Percentiles rank a stretch among this genome's conserved stretches.
These are phyloP conservation scores for Caenorhabditis brenneri DNA, from an alignment of 1,140 invertebrate species.

Conservation along the genomic window DNA sequence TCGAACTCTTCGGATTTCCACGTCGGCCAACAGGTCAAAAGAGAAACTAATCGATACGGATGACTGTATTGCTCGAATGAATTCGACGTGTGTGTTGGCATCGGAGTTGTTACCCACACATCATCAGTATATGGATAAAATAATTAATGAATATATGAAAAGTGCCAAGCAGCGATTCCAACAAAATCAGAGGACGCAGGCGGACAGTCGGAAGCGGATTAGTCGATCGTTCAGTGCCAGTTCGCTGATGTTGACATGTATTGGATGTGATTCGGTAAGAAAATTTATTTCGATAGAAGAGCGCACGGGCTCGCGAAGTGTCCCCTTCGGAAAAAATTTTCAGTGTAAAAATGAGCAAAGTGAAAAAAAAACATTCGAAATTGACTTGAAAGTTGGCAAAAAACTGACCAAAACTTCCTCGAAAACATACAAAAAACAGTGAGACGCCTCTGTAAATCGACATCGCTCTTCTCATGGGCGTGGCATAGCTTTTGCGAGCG, in stretches of 20 bases:
- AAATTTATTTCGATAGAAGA: too few species aligned
- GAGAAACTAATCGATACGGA: conserved; percentile 34
- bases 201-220: conserved; percentile 58
- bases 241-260: conserved; percentile 60
- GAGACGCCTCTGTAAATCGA: too few species aligned
- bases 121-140: conserved; percentile 81
- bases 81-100: conserved; percentile 73
- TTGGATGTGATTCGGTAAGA: conserved; percentile 44
- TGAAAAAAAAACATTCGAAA: too few species aligned
- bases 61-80: conserved; percentile 17
- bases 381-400: too few species aligned
- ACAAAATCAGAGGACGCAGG: conserved; percentile 68
- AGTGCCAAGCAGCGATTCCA: conserved; percentile 79
- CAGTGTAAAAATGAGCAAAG: too few species aligned
- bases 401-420: too few species aligned
- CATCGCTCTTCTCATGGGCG: too few species aligned
- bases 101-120: conserved; percentile 76
- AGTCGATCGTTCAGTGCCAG: conserved; percentile 62
- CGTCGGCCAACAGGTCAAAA: conserved; percentile 51
- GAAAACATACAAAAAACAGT: too few species aligned
- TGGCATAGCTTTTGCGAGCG: too few species aligned
- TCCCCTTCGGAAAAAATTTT: too few species aligned
- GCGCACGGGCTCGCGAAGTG: too few species aligned
- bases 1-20: background rate
- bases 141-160: conserved; percentile 84